phyloP scores from a whole-genome alignment of 2,797 vertebrate genomes.

The Ispidina lecontei region DNA sequence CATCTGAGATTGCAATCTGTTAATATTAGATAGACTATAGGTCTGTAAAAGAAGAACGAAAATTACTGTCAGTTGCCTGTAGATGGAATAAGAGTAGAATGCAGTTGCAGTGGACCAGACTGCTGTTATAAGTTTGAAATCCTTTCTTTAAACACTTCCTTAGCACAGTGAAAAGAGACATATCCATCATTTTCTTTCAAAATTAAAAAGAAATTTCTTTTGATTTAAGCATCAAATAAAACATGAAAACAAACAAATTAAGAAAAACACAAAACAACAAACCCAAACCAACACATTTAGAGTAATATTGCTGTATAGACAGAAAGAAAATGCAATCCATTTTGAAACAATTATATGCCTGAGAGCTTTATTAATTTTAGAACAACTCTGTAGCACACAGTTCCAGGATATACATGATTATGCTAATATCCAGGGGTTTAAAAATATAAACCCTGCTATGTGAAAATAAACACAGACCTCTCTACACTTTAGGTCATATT shows the following conservation, averaged over 20 bases:
- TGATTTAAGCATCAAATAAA: constrained; percentile 1
- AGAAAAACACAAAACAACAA: too few species aligned
- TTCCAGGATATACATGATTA: background rate
- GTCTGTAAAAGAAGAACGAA: background rate
- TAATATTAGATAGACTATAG: background rate
- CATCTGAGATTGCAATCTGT: background rate
- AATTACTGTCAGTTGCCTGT: background rate
- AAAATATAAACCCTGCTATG: background rate
- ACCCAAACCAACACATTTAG: background rate
- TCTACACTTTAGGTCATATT: background rate
- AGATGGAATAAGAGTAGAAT: background rate
- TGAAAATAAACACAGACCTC: background rate
- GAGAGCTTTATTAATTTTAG: background rate
- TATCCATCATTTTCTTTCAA: background rate
- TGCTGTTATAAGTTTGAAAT: background rate
- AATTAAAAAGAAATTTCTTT: background rate
- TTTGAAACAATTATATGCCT: background rate
- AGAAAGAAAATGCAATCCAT: background rate
- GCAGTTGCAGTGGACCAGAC: background rate
- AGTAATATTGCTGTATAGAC: background rate
- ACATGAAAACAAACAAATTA: background rate
- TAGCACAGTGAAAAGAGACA: background rate
- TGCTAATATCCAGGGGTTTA: background rate
- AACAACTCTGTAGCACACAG: background rate
- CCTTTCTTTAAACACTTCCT: background rate